A percentile compares a stretch with the other conserved stretches of the same genome.
These are phyloP conservation scores for Diaphora mendica DNA, from an alignment of 2,888 invertebrate genomes.

Conservation along the genomic window DNA sequence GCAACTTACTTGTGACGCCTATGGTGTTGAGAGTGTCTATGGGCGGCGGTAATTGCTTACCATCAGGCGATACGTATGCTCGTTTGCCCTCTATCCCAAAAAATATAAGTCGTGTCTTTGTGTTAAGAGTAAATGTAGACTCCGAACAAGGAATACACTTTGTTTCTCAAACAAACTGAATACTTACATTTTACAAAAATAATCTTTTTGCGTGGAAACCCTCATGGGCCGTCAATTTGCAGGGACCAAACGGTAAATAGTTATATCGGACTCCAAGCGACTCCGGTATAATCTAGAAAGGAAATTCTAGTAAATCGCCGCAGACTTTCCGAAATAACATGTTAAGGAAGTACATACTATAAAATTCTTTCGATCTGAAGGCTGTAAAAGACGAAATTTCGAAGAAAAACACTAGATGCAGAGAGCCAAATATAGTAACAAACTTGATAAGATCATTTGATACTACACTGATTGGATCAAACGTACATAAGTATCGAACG, in stretches of 20 bases:
- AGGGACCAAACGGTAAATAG: neutral
- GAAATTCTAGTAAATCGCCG: neutral
- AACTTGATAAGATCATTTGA: neutral
- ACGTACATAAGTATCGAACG: neutral
- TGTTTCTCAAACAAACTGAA: neutral
- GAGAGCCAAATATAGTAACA: neutral
- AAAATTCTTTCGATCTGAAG: neutral
- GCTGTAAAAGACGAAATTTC: neutral
- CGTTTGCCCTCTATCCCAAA: too few relatives aligned
- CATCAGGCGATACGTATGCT: too few relatives aligned
- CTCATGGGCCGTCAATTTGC: neutral
- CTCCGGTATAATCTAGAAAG: neutral
- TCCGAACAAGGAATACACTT: neutral
- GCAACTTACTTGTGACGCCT: too few relatives aligned
- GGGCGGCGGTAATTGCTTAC: too few relatives aligned
- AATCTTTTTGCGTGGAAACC: neutral
- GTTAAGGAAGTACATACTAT: neutral
- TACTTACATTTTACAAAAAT: neutral
- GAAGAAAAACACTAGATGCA: neutral
- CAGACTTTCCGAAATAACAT: neutral
- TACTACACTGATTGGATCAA: neutral
- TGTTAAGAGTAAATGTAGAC: too few relatives aligned
- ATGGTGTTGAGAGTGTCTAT: too few relatives aligned
- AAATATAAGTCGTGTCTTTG: too few relatives aligned
- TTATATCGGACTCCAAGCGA: neutral